Evolutionary conservation across 2,797 vertebrate species (phyloP).

Genomic region (Spatula clypeata): DNA sequence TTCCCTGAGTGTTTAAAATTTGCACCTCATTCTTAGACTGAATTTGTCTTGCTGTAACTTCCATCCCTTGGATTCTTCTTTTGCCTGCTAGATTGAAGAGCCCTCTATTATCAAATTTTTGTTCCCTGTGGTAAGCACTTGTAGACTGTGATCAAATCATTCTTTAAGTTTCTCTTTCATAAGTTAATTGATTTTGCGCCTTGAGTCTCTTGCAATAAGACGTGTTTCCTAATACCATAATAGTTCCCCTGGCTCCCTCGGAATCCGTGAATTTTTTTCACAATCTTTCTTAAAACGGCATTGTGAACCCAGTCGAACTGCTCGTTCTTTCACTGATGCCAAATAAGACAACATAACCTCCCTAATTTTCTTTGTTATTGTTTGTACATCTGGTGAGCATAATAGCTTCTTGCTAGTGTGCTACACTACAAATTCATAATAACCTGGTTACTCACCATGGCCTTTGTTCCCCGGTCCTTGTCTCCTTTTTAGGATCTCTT

Average conservation of each 20-base stretch:
- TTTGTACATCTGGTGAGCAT: not conserved
- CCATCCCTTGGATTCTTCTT: not conserved
- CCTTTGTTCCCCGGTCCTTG: not conserved
- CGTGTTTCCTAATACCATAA: not conserved
- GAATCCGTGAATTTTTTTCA: slow-evolving; percentile 3
- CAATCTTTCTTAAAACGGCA: not conserved
- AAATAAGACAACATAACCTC: not conserved
- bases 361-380: not conserved
- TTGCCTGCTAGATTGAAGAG: slow-evolving; percentile 43
- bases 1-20: not conserved
- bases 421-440: not conserved
- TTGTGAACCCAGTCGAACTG: not conserved
- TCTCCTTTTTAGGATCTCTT: not conserved
- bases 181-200: slow-evolving; percentile 36
- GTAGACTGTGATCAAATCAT: slow-evolving; percentile 19
- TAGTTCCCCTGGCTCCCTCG: not conserved
- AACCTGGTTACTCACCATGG: not conserved
- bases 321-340: not conserved
- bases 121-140: not conserved
- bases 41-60: slow-evolving; percentile 23
- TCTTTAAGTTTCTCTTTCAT: slow-evolving; percentile 49
- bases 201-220: not conserved
- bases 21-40: slow-evolving; percentile 7
- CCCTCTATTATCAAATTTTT: slow-evolving; percentile 14
- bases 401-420: not conserved